Base-by-base conservation (phyloP, 2,888 invertebrate species). In the Volucella bombylans region DNA sequence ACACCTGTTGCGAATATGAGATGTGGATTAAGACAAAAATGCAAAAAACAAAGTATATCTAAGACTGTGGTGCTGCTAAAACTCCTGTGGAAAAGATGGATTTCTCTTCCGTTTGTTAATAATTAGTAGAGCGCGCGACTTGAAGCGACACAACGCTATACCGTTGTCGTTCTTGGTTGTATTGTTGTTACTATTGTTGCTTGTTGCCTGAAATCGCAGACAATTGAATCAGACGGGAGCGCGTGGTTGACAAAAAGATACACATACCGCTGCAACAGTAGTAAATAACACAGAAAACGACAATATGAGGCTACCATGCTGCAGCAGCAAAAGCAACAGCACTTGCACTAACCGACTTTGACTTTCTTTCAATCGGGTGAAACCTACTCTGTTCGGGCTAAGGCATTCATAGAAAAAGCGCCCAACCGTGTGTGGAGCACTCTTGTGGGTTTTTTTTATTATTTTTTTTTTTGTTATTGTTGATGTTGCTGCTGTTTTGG, bases 301-400 rank as follows among this genome's bases (percentile, higher is more conserved):
- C 59, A 23, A 23, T 23, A 50, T 10, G n/a, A 15, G 43, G 79
- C 82, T 82, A 69, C 82, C 67, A 47, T 68, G 61, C 45, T 73
- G 68, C 68, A 73, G 61, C 41, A 18, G 2, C 59, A 49, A 3
- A 41, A 50, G 52, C 54, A 71, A 59, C 77, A 62, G 39, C 61
- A 61, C 49, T 62, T 41, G 45, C 59, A 64, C 72, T 57, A 52
- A 61, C 64, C 65, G 71, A 38, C 68, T 54, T 43, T 62, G 71
- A 81, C 83, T 81, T 85, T 85, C 83, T 83, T 83, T 83, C 74
- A 76, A 83, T 83, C 81, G 69, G 65, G 80, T 85, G 80, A 85
- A 85, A 85, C 81, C 80, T 83, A 47, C 31, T 31, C 31, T 59
- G 82, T 73, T 59, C 79, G 23, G 74, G 76, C 78, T 65, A 73